Base-by-base conservation (phyloP, 2,113 vertebrate genomes). In the Oreochromis spilurus region DNA sequence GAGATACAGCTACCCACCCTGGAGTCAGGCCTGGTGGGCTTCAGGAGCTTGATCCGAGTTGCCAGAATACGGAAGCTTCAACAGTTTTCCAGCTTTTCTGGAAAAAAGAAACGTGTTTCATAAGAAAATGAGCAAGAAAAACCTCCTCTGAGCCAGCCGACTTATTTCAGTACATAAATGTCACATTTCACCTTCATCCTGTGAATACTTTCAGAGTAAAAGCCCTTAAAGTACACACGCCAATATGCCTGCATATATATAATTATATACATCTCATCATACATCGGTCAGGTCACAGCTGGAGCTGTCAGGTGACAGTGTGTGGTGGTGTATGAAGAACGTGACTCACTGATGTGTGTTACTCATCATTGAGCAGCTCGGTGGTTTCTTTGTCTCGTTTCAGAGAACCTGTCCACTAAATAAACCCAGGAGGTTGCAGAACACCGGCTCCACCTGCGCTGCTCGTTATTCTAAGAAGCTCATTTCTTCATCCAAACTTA, bases 291-390 rank as follows among this genome's bases (percentile, higher is more conserved):
- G 60, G 60, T 8, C 17, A 65, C 60, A 65, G 19, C 10, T 65
- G 60, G 34, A 65, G 34, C 60, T 38, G 60, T 38, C 60, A 38
- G 60, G 60, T 65, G 29, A 62, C 58, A 36, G 36, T 11, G 58
- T 62, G 60, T 13, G 60, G 0, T 36, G 0, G 34, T 0, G 60
- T 1, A 21, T 3, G 60, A 7, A 65, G 19, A 0, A 12, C 6
- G 6, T 45, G 38, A 43, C 38, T 70, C 38, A 72, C 13, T 4
- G 38, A 72, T 21, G n/a, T 11, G 52, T 9, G 1, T 75, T 17
- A 29, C 24, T 3, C 3, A 4, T 75, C 6, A 0, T 2, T 1
- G 43, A 31, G 70, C 14, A 75, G 70, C 24, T 75, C 24, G 5
- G 31, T 45, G 13, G 21, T 10, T 16, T 10, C 13, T 45, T 72